Evolutionary conservation across 2,113 vertebrate species (phyloP), one percentile per base, ranked within the genome.

Genomic region (Burhinus bistriatus): DNA sequence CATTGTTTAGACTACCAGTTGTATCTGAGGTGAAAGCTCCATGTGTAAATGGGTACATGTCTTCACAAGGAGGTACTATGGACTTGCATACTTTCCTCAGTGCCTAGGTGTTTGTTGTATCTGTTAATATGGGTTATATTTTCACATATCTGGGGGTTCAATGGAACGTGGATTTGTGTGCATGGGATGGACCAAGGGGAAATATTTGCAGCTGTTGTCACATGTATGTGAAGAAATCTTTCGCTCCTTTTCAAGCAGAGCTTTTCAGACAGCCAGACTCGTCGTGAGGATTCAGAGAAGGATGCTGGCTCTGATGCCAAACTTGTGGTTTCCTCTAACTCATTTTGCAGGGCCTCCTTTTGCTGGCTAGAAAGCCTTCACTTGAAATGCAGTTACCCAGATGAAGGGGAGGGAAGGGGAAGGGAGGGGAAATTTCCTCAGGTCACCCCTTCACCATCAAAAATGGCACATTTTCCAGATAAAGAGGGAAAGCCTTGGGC

Each of bases 271-370:
- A 95, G 93, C 78, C 71, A 97, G 78, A 25, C 93, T 97, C 21
- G 0, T 70, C 1, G 1, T 59, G 66, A 94, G 81, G 87, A 97
- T 95, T 94, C 95, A 94, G 90, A 93, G 95, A 92, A 93, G n/a
- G 96, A 96, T 93, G 93, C 91, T 95, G 89, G 66, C 47, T 94
- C 71, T 83, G 62, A 61, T 94, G 95, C 96, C 91, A 96, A 91
- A 94, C 73, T 95, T 96, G 95, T 94, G 96, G 96, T 97, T 97
- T 97, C 90, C 96, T 95, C 88, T 95, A 95, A 94, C 49, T 96
- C 89, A 23, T 96, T 97, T 96, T 96, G 58, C 93, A 94, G 91
- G 96, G 93, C 95, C 91, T 95, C 89, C 78, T 95, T 94, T 90
- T 93, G 73, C 84, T 94, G 95, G 68, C 94, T 93, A 83, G 89